A percentile compares a stretch with the other conserved stretches of the same genome.
Conservation (phyloP, 2,797 vertebrate species). For the Cyclopterus lumpus region DNA sequence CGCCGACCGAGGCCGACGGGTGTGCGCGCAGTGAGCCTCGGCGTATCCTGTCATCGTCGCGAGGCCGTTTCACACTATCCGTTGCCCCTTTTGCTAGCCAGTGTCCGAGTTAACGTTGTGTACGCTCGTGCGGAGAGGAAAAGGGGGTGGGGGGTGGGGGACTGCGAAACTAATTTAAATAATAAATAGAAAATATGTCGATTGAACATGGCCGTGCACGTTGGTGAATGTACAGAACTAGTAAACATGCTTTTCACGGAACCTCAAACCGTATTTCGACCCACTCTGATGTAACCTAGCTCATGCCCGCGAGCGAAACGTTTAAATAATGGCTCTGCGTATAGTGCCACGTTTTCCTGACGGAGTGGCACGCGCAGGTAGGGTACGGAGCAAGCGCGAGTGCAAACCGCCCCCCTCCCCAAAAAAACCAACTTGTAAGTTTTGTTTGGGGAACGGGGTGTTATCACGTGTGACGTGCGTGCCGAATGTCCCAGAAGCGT, state of each 20-base stretch:
- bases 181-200: slow-evolving; percentile 14
- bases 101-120: slow-evolving; percentile 18
- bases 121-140: slow-evolving; percentile 4
- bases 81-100: slow-evolving; percentile 31
- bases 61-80: slow-evolving; percentile 17
- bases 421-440: slow-evolving; percentile 25
- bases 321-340: neutral
- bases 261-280: too few relatives aligned
- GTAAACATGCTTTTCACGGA: neutral
- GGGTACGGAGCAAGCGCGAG: neutral
- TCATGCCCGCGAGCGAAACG: neutral
- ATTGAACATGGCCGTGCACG: slow-evolving; percentile 17
- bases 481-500: slow-evolving; percentile 10
- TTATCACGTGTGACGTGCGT: neutral
- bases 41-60: slow-evolving; percentile 31
- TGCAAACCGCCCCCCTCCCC: neutral
- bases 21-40: slow-evolving; percentile 20
- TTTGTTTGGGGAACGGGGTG: slow-evolving; percentile 25
- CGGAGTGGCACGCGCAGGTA: neutral
- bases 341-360: neutral
- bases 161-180: neutral
- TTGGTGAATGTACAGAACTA: slow-evolving; percentile 4
- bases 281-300: too few relatives aligned
- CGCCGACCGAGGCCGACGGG: slow-evolving; percentile 43
- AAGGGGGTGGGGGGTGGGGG: too few relatives aligned